Conservation (phyloP, 1,140 invertebrate genomes). For the Andricus grossulariae region DNA sequence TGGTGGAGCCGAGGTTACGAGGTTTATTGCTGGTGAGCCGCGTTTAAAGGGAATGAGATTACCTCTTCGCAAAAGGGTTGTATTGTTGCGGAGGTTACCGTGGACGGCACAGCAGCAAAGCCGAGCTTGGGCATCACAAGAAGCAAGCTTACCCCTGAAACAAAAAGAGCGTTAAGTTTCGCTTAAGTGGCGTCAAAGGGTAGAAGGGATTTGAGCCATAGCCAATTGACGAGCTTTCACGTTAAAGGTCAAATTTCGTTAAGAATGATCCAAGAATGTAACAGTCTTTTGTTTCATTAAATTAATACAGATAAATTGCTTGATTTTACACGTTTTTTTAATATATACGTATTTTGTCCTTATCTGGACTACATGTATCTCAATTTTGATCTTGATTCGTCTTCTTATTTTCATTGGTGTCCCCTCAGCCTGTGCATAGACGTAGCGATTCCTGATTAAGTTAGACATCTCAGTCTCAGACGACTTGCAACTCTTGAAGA, state of each 20-base stretch:
- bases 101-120: conserved; percentile 22
- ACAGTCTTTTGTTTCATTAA: no score
- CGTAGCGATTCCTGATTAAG: background rate
- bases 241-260: background rate
- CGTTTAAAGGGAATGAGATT: conserved; percentile 37
- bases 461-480: background rate
- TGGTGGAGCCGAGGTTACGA: conserved; percentile 26
- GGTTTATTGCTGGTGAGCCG: conserved; percentile 38
- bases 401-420: no score
- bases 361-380: no score
- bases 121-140: conserved; percentile 40
- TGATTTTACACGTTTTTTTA: no score
- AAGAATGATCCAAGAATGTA: no score
- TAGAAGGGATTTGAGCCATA: conserved; percentile 35
- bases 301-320: no score
- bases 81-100: conserved; percentile 35
- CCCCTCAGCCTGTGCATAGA: no score
- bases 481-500: background rate
- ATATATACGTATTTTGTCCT: no score
- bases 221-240: background rate
- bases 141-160: conserved; percentile 37
- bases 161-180: conserved; percentile 58
- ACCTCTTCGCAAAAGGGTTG: conserved; percentile 34
- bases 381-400: no score
- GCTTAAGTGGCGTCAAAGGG: conserved; percentile 56